Conservation (phyloP, 2,888 invertebrate species). For the Neuroscelio doddi region DNA sequence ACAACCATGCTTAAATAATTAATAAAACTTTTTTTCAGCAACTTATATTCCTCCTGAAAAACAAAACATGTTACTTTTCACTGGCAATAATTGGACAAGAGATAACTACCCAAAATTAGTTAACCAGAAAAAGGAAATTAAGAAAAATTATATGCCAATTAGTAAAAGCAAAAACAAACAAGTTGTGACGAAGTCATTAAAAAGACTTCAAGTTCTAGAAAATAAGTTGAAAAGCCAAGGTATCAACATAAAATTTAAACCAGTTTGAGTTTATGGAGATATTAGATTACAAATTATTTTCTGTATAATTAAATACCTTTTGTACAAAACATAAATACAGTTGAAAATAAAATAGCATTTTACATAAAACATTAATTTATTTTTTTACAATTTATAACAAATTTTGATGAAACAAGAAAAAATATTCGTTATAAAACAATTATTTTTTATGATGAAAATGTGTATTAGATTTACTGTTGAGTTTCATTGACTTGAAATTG, state of each 20-base stretch:
- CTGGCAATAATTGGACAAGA: slow-evolving; percentile 73
- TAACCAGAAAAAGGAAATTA: slow-evolving; percentile 71
- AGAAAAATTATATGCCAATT: slow-evolving; percentile 72
- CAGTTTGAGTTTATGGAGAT: slow-evolving; percentile 17
- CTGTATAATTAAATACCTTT: slow-evolving; percentile 29
- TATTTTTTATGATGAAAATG: slow-evolving; percentile 12
- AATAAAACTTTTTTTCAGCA: slow-evolving; percentile 73
- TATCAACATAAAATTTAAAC: slow-evolving; percentile 59
- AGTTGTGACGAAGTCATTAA: slow-evolving; percentile 70
- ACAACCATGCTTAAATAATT: slow-evolving; percentile 9
- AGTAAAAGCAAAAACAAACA: slow-evolving; percentile 69
- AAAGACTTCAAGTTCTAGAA: slow-evolving; percentile 63
- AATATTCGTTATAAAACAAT: not conserved
- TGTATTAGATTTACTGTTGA: no score
- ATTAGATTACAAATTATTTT: not conserved
- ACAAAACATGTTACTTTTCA: slow-evolving; percentile 75
- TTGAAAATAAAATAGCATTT: no score
- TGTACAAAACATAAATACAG: no score
- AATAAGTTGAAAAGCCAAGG: slow-evolving; percentile 62
- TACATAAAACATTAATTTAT: no score
- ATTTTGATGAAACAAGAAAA: slow-evolving; percentile 6
- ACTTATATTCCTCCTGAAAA: slow-evolving; percentile 80
- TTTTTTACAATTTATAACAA: no score
- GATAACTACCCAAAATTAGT: slow-evolving; percentile 72
- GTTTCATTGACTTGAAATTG: no score